Evolutionary conservation across 2,888 invertebrate genomes (phyloP).

Genomic region (Ditylenchus weischeri): DNA sequence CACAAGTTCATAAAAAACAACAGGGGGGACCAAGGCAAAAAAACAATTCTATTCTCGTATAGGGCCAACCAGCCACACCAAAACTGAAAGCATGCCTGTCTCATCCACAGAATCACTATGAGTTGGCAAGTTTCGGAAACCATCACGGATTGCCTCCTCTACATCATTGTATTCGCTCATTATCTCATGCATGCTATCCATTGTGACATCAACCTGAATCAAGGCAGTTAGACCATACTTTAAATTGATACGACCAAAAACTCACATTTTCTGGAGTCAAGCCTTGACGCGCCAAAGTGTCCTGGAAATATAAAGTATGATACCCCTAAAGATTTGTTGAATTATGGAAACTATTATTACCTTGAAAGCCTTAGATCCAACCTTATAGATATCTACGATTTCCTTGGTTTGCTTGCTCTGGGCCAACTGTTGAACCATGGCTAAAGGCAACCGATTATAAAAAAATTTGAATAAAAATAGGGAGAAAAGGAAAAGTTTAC

Average conservation of each 20-base stretch:
- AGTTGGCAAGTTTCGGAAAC: slow-evolving; percentile 28
- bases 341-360: too few species aligned
- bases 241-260: background rate
- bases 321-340: too few species aligned
- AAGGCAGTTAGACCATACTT: background rate
- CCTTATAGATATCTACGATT: slow-evolving; percentile 49
- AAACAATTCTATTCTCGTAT: too few species aligned
- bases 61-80: too few species aligned
- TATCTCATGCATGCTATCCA: slow-evolving; percentile 50
- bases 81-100: background rate
- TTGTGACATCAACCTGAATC: slow-evolving; percentile 49
- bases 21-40: too few species aligned
- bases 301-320: slow-evolving; percentile 2
- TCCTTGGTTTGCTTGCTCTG: slow-evolving; percentile 52
- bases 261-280: slow-evolving; percentile 48
- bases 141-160: slow-evolving; percentile 48
- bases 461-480: background rate
- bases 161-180: slow-evolving; percentile 51
- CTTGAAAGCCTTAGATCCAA: slow-evolving; percentile 52
- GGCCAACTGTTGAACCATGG: slow-evolving; percentile 51
- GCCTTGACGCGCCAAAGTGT: slow-evolving; percentile 48
- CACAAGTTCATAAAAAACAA: too few species aligned
- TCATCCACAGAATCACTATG: slow-evolving; percentile 30
- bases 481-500: background rate
- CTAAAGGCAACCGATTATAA: slow-evolving; percentile 9